These are phyloP conservation scores for Morpho deidamia DNA, from an alignment of 2,888 invertebrate species.

Conservation along the genomic window DNA sequence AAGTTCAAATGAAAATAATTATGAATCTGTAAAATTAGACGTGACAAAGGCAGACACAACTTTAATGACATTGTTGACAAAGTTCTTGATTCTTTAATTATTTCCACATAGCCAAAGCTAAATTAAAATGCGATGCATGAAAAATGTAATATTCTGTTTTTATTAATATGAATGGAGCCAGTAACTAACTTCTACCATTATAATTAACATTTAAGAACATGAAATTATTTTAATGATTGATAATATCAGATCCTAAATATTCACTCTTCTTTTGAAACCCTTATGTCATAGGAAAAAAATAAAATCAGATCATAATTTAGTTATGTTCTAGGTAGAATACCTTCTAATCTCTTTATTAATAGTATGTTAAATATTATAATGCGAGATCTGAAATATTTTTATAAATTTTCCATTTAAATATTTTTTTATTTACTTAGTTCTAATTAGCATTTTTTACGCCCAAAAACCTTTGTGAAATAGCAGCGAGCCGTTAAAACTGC, in stretches of 20 bases:
- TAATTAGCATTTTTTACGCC: neutral
- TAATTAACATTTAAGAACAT: too few species aligned
- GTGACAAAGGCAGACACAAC: conserved; percentile 19
- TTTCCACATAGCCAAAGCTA: neutral
- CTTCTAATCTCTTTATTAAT: neutral
- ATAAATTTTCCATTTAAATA: too few species aligned
- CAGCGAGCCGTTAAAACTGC: conserved; percentile 10
- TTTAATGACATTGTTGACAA: conserved; percentile 8
- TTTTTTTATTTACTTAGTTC: neutral
- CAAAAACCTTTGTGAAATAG: conserved; percentile 9
- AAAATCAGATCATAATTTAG: too few species aligned
- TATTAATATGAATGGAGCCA: neutral
- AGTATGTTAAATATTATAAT: too few species aligned
- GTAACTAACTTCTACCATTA: too few species aligned
- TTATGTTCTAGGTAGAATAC: too few species aligned
- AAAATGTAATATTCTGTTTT: conserved; percentile 1
- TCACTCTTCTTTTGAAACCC: too few species aligned
- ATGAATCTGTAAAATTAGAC: conserved; percentile 12
- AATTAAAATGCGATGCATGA: conserved; percentile 19
- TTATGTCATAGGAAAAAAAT: too few species aligned
- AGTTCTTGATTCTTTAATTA: conserved; percentile 14
- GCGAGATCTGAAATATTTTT: too few species aligned
- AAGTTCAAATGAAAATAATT: neutral
- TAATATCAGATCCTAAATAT: too few species aligned
- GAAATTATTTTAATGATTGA: too few species aligned